phyloP scores from a whole-genome alignment of 2,888 invertebrate genomes.

The Stenodema calcarata region DNA sequence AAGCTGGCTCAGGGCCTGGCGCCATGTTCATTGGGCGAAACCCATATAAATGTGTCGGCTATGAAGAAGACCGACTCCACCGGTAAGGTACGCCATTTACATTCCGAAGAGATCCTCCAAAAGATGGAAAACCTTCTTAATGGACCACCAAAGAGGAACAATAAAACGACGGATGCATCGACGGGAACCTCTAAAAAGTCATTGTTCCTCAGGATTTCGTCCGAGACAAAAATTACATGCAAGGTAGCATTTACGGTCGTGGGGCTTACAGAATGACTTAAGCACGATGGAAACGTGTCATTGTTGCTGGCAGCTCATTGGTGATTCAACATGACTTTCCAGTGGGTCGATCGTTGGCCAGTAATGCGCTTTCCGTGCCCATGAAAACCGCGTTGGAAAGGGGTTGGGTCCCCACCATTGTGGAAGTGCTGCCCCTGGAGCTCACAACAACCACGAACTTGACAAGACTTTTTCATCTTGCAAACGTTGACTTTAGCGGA shows the following conservation, averaged over 20 bases:
- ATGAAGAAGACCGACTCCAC: not conserved
- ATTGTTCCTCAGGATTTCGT: not conserved
- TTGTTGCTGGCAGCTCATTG: not conserved
- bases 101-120: not conserved
- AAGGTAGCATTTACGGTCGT: not conserved
- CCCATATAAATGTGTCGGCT: not conserved
- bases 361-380: not conserved
- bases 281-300: not conserved
- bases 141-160: constrained; percentile 6
- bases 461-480: not conserved
- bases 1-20: not conserved
- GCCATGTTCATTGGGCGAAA: not conserved
- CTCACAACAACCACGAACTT: not conserved
- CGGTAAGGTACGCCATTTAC: not conserved
- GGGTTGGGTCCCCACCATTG: not conserved
- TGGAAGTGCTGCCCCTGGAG: not conserved
- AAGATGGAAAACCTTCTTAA: not conserved
- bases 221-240: not conserved
- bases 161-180: not conserved
- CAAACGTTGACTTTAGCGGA: not conserved
- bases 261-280: not conserved
- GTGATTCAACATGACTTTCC: constrained; percentile 5
- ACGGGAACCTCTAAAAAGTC: not conserved
- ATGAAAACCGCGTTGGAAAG: not conserved
- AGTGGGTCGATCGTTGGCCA: not conserved